These are phyloP conservation scores for Nematolebias whitei DNA, from an alignment of 2,113 vertebrate genomes.

Conservation along the genomic window DNA sequence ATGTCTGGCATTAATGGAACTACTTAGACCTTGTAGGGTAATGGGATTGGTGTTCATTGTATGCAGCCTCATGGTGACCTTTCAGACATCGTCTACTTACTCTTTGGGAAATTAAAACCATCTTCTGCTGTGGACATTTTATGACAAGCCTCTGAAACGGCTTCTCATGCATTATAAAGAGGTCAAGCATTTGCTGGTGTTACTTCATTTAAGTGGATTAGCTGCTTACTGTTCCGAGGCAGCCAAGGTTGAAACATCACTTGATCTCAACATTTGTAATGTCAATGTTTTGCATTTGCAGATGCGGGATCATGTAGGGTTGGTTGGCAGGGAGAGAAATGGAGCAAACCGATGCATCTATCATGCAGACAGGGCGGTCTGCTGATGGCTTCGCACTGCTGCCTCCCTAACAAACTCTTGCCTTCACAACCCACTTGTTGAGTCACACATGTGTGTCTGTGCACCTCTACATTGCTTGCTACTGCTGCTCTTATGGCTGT, in stretches of 20 bases:
- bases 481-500: conserved; percentile 30
- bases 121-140: not conserved
- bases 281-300: conserved; percentile 52
- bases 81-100: not conserved
- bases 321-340: conserved; percentile 47
- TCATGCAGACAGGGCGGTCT: conserved; percentile 12
- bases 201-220: conserved; percentile 63
- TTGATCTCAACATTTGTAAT: conserved; percentile 57
- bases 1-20: not conserved
- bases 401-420: conserved; percentile 12
- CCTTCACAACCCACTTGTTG: conserved; percentile 1
- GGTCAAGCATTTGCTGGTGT: conserved; percentile 45
- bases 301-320: conserved; percentile 27
- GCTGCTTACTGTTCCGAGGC: conserved; percentile 43
- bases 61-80: not conserved
- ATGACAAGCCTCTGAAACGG: conserved; percentile 29
- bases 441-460: conserved; percentile 25
- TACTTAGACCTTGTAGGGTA: not conserved
- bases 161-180: conserved; percentile 48
- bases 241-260: conserved; percentile 69
- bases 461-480: conserved; percentile 17
- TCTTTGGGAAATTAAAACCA: not conserved
- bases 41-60: not conserved
- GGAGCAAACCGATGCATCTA: conserved; percentile 32
- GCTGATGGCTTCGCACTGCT: conserved; percentile 2